Base-by-base conservation (phyloP, 2,113 vertebrate species). In the Entelurus aequoreus region DNA sequence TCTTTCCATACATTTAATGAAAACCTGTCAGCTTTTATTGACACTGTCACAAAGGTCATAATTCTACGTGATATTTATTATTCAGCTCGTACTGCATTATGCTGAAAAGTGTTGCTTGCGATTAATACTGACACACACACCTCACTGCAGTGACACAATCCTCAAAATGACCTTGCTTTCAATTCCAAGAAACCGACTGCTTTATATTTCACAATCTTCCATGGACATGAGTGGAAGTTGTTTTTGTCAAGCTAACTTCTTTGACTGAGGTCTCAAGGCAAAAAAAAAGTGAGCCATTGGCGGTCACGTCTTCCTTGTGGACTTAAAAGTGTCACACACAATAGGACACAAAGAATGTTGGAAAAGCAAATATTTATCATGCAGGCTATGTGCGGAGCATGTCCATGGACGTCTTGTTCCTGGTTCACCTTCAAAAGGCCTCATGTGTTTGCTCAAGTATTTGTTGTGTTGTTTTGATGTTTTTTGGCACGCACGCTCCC, bases 381-480 rank as follows among this genome's bases (percentile, higher is more conserved):
- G 70, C 47, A 70, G 65, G 65, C 62, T 77, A 74, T 78, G 71
- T 75, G 73, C 54, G 54, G 67, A 48, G 35, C 62, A 72, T 75
- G 65, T 79, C 64, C 55, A 69, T 78, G 59, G 55, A 74, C 69
- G 55, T 69, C 44, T 76, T 70, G 73, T 62, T 63, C 51, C 35
- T 65, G 63, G 62, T 74, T 46, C 40, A 48, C 59, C 21, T 35
- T 48, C 44, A 48, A 60, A 60, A 60, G 46, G 15, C 14, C 42
- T 36, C 8, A n/a, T 72, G 47, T 81, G 75, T 88, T 87, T 88
- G 76, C 85, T 61, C 35, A 70, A 72, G 77, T 74, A 79, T 88
- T 88, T 87, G 75, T 86, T 84, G 82, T 71, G 74, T 78, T 88
- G 74, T 88, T 73, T 86, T 86, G 78, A 66, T 80, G 80, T 87